Percentiles rank a stretch among this genome's conserved stretches.
Conservation (phyloP, 2,113 vertebrate genomes). For the Scortum barcoo region DNA sequence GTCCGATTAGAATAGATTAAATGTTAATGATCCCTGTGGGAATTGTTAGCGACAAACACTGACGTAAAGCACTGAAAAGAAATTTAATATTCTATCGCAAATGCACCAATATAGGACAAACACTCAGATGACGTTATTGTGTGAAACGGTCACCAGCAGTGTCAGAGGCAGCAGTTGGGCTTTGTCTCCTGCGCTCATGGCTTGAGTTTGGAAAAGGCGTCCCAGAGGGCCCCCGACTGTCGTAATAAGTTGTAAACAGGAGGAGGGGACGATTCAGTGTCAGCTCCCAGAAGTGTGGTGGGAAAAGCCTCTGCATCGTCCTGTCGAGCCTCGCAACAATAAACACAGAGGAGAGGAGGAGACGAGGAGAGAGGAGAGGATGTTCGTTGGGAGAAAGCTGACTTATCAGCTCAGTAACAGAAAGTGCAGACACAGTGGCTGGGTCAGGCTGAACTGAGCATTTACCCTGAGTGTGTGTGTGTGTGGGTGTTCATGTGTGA, state of each 20-base stretch:
- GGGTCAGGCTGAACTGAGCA: slow-evolving; percentile 28
- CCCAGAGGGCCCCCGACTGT: slow-evolving; percentile 49
- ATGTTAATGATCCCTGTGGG: not conserved
- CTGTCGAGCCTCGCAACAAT: slow-evolving; percentile 40
- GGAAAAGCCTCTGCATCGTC: slow-evolving; percentile 71
- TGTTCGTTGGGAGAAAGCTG: slow-evolving; percentile 5
- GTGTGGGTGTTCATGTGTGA: not conserved
- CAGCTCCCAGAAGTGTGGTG: slow-evolving; percentile 71
- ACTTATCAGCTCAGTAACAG: slow-evolving; percentile 14
- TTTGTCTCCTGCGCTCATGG: slow-evolving; percentile 27
- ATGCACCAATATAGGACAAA: not conserved
- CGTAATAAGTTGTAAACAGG: slow-evolving; percentile 69
- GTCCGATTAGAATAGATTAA: not conserved
- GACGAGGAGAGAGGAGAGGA: not conserved
- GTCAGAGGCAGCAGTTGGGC: slow-evolving; percentile 36
- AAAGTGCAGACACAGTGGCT: slow-evolving; percentile 35
- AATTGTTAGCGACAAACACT: not conserved
- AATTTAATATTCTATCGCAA: not conserved
- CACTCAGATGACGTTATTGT: not conserved
- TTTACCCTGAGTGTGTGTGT: slow-evolving; percentile 15
- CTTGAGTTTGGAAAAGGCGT: slow-evolving; percentile 50
- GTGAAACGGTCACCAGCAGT: not conserved
- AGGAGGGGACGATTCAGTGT: slow-evolving; percentile 42
- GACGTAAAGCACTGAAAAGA: not conserved
- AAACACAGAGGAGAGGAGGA: slow-evolving; percentile 48